A percentile compares a stretch with the other conserved stretches of the same genome.
phyloP scores from a whole-genome alignment of 2,797 vertebrate genomes.

The Hyperoplus lanceolatus region DNA sequence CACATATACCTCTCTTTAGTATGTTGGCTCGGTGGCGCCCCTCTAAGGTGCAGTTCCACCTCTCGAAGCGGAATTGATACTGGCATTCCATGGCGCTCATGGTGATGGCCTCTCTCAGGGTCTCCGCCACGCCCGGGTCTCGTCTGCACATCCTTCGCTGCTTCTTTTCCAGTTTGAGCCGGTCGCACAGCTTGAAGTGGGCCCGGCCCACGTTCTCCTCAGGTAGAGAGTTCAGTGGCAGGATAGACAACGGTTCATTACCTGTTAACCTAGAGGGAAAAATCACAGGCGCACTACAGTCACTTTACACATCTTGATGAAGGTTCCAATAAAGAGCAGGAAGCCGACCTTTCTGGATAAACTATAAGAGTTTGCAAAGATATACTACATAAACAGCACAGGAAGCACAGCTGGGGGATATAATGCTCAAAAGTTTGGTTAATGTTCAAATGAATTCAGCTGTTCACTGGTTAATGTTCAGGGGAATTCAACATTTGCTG shows the following conservation, averaged over 20 bases:
- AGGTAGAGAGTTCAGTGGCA: conserved; percentile 93
- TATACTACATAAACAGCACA: conserved; percentile 67
- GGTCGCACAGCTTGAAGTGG: conserved; percentile 98
- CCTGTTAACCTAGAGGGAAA: conserved; percentile 91
- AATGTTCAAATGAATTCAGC: conserved; percentile 82
- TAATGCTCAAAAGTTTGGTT: conserved; percentile 72
- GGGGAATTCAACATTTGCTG: conserved; percentile 76
- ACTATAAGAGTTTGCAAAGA: conserved; percentile 57
- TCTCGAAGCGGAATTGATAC: conserved; percentile 98
- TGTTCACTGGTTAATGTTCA: conserved; percentile 81
- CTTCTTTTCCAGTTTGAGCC: conserved; percentile 98
- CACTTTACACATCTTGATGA: conserved; percentile 56
- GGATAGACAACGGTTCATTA: conserved; percentile 96
- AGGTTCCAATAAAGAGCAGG: conserved; percentile 57
- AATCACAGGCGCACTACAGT: conserved; percentile 45
- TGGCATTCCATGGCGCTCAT: conserved; percentile 98
- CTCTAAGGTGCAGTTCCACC: conserved; percentile 99
- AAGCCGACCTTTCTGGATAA: conserved; percentile 69
- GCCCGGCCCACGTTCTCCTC: conserved; percentile 91
- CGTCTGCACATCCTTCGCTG: conserved; percentile 97
- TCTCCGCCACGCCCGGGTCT: conserved; percentile 97
- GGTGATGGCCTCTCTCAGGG: conserved; percentile 96
- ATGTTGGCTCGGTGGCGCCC: conserved; percentile 94
- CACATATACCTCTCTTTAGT: conserved; percentile 92
- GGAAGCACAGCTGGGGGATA: conserved; percentile 57